Conservation (phyloP, 2,797 vertebrate genomes). For the Myiothlypis coronata region DNA sequence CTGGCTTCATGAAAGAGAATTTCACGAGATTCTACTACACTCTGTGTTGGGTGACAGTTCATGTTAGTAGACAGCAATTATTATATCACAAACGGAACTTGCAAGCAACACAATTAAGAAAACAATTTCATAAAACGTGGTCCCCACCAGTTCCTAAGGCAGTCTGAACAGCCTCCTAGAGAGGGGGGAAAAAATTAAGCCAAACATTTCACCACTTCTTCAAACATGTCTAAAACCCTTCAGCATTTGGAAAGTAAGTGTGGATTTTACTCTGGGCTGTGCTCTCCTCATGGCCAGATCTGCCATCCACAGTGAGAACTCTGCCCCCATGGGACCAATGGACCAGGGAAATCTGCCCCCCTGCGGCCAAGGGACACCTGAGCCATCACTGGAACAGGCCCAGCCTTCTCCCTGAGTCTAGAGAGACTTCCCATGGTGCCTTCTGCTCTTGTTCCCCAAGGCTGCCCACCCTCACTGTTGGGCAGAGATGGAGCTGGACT, state of each 20-base stretch:
- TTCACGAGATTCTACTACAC: background rate
- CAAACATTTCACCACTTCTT: background rate
- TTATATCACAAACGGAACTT: background rate
- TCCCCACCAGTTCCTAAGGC: background rate
- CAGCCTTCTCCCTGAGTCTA: fast-evolving
- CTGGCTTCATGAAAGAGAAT: background rate
- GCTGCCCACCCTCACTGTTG: fast-evolving
- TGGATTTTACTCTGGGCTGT: background rate
- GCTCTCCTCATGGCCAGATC: background rate
- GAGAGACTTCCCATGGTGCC: fast-evolving
- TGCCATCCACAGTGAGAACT: background rate
- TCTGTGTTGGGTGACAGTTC: background rate
- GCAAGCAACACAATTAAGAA: background rate
- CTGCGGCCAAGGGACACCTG: fast-evolving
- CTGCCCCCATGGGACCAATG: fast-evolving
- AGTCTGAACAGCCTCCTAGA: background rate
- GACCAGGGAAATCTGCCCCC: background rate
- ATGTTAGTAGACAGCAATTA: background rate
- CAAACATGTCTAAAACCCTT: background rate
- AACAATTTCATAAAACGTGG: background rate
- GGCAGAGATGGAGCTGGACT: background rate
- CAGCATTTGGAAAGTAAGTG: background rate
- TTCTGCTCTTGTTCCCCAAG: background rate
- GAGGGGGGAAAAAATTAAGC: background rate
- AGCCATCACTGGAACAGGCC: background rate